Conservation (phyloP, 2,888 invertebrate genomes). For the Tenthredo livida region DNA sequence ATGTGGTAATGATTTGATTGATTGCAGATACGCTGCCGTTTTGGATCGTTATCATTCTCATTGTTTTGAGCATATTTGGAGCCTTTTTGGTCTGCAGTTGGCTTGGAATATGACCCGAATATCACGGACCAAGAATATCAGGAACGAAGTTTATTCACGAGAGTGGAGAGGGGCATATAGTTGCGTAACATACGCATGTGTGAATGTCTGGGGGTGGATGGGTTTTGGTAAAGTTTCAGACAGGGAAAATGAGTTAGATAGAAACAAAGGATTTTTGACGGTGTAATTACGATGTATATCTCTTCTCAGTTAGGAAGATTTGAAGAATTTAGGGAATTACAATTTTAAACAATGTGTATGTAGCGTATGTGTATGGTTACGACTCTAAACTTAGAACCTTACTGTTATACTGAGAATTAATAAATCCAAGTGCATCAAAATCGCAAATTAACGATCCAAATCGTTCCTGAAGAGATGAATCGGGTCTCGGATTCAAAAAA, state of each 20-base stretch:
- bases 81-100: slow-evolving; percentile 92
- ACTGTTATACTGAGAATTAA: neutral
- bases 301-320: neutral
- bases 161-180: neutral
- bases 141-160: neutral
- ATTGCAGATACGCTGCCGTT: slow-evolving; percentile 89
- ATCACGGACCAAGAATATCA: neutral
- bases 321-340: neutral
- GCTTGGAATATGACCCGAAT: slow-evolving; percentile 83
- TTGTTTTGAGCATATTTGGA: slow-evolving; percentile 87
- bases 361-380: neutral
- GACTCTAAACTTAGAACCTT: neutral
- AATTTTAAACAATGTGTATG: neutral
- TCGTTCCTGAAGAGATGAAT: neutral
- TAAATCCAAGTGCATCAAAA: neutral
- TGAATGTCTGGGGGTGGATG: neutral
- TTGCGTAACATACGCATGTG: neutral
- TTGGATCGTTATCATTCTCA: slow-evolving; percentile 89
- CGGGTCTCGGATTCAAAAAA: neutral
- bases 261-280: neutral
- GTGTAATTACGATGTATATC: neutral
- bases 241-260: neutral
- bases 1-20: slow-evolving; percentile 71
- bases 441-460: neutral
- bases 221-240: neutral